Conservation (phyloP, 2,113 vertebrate species). For the Polyodon spathula region DNA sequence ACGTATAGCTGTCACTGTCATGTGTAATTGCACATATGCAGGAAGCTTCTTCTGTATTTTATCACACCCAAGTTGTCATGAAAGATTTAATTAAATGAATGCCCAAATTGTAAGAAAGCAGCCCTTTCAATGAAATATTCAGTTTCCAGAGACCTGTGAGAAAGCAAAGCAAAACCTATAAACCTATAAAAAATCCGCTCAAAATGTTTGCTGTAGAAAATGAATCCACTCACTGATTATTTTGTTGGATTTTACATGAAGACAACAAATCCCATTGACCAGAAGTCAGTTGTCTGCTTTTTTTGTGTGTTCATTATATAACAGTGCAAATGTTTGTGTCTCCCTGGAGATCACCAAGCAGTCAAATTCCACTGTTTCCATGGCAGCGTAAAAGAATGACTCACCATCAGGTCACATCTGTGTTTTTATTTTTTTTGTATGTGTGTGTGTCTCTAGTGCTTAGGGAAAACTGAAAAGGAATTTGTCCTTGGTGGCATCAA, state of each 20-base stretch:
- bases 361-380: constrained; percentile 6
- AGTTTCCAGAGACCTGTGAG: too few relatives aligned
- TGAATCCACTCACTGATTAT: too few relatives aligned
- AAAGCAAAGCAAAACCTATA: too few relatives aligned
- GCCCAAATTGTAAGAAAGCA: too few relatives aligned
- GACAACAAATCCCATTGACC: not conserved
- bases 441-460: not conserved
- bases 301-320: not conserved
- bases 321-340: constrained; percentile 3
- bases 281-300: not conserved
- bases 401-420: not conserved
- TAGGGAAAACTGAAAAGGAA: not conserved
- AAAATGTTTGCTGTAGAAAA: too few relatives aligned
- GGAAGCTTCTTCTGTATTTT: too few relatives aligned
- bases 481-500: not conserved
- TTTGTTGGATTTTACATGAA: not conserved
- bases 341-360: not conserved
- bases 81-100: too few relatives aligned
- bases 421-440: not conserved
- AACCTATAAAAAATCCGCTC: too few relatives aligned
- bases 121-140: too few relatives aligned
- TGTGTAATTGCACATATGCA: too few relatives aligned
- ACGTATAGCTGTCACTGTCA: too few relatives aligned
- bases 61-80: too few relatives aligned
- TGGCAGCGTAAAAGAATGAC: not conserved